Percentiles rank a stretch among this genome's conserved stretches.
phyloP scores from a whole-genome alignment of 92 coral and sea anemone species.

The Paramuricea clavata region DNA sequence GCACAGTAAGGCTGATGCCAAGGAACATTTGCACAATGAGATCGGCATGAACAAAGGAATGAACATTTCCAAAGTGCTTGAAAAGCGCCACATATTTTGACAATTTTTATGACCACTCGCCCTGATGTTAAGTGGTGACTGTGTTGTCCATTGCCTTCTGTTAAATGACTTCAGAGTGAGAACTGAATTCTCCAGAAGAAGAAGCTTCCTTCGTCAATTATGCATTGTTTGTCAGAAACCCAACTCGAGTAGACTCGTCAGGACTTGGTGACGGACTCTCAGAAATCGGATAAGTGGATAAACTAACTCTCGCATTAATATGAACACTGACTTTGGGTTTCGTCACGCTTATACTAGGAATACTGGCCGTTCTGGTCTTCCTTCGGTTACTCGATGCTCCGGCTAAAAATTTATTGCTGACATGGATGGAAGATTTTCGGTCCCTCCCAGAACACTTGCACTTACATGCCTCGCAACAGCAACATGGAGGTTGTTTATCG shows the following conservation, averaged over 20 bases:
- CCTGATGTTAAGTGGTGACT: no score
- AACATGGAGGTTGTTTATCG: constrained; percentile 24
- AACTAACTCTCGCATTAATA: constrained; percentile 10
- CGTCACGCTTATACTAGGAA: constrained; percentile 30
- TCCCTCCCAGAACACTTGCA: constrained; percentile 18
- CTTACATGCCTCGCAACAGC: constrained; percentile 44
- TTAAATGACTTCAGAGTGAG: no score
- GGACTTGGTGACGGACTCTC: constrained; percentile 13
- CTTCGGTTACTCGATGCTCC: constrained; percentile 20
- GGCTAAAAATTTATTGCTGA: constrained; percentile 43
- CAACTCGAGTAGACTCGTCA: constrained; percentile 9
- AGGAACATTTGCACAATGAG: no score
- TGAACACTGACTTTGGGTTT: constrained; percentile 38
- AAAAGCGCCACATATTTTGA: no score
- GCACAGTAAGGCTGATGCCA: no score
- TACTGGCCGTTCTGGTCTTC: constrained; percentile 19
- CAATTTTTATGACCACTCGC: no score
- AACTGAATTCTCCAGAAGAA: no score
- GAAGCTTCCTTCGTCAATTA: background rate
- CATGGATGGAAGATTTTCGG: constrained; percentile 41
- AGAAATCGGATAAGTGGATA: background rate
- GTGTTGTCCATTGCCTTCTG: no score
- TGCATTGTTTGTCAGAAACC: background rate
- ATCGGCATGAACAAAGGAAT: no score
- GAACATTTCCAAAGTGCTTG: no score